Evolutionary conservation across 2,113 vertebrate species (phyloP).

Genomic region (Bubo bubo): DNA sequence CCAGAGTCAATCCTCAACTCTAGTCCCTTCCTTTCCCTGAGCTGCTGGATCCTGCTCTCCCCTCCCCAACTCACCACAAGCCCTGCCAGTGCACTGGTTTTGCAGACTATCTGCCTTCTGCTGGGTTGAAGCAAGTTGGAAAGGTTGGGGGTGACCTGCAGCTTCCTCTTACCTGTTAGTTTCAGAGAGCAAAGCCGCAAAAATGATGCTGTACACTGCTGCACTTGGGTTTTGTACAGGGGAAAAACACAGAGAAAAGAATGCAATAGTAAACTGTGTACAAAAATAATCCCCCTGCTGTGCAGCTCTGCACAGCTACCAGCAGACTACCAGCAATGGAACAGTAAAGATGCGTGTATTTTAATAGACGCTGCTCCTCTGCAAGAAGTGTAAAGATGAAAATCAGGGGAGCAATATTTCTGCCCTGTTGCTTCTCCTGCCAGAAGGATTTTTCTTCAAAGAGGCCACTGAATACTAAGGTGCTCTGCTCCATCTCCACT

Average conservation of each 20-base stretch:
- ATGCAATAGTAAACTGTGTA: background rate
- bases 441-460: background rate
- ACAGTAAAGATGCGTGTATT: rapidly evolving
- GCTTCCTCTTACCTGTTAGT: background rate
- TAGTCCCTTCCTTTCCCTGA: background rate
- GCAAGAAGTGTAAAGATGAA: background rate
- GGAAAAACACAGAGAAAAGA: background rate
- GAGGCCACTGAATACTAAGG: background rate
- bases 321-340: rapidly evolving
- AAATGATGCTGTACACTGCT: background rate
- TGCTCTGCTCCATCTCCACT: background rate
- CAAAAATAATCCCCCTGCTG: background rate
- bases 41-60: background rate
- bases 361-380: rapidly evolving
- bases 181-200: background rate
- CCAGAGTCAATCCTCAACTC: background rate
- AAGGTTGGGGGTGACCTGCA: background rate
- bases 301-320: background rate
- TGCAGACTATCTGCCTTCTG: background rate
- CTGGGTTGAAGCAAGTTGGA: background rate
- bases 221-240: background rate
- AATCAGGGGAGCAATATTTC: background rate
- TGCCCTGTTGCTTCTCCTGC: background rate
- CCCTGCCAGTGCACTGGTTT: rapidly evolving
- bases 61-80: background rate